These are phyloP conservation scores for Drosophila arizonae DNA, from an alignment of 1,140 invertebrate genomes.

Conservation along the genomic window DNA sequence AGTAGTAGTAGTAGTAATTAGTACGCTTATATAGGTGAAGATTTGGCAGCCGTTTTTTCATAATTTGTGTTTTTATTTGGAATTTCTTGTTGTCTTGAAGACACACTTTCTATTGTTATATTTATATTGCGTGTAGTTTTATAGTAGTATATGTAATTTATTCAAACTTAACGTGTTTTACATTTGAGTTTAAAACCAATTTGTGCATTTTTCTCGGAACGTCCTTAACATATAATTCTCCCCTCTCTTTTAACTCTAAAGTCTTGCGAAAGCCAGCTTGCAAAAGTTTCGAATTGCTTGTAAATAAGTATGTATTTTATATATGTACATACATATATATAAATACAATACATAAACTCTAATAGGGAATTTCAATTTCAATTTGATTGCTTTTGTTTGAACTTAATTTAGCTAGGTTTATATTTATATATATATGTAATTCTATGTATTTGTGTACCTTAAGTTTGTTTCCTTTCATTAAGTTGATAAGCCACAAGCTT, in stretches of 20 bases:
- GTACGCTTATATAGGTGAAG: neutral
- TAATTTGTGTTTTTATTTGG: slow-evolving; percentile 35
- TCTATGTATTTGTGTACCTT: slow-evolving; percentile 31
- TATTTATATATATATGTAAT: slow-evolving; percentile 18
- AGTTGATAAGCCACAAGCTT: slow-evolving; percentile 74
- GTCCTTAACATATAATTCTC: slow-evolving; percentile 44
- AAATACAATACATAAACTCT: slow-evolving; percentile 25
- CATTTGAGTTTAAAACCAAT: slow-evolving; percentile 73
- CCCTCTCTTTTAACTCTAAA: slow-evolving; percentile 24
- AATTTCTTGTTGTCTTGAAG: slow-evolving; percentile 58
- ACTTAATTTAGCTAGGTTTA: slow-evolving; percentile 46
- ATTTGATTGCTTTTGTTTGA: slow-evolving; percentile 62
- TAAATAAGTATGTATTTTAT: slow-evolving; percentile 48
- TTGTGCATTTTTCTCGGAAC: slow-evolving; percentile 63
- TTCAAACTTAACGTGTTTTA: slow-evolving; percentile 71
- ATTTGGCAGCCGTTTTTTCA: neutral
- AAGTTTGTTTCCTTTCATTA: neutral
- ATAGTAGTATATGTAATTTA: slow-evolving; percentile 30
- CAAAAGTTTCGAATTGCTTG: slow-evolving; percentile 66
- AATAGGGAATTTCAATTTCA: slow-evolving; percentile 54
- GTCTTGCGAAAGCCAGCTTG: slow-evolving; percentile 70
- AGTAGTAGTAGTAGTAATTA: no score
- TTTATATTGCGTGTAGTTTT: slow-evolving; percentile 38
- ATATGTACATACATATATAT: neutral
- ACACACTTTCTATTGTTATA: slow-evolving; percentile 53